phyloP scores from a whole-genome alignment of 2,888 invertebrate species.

The Agrotis segetum region DNA sequence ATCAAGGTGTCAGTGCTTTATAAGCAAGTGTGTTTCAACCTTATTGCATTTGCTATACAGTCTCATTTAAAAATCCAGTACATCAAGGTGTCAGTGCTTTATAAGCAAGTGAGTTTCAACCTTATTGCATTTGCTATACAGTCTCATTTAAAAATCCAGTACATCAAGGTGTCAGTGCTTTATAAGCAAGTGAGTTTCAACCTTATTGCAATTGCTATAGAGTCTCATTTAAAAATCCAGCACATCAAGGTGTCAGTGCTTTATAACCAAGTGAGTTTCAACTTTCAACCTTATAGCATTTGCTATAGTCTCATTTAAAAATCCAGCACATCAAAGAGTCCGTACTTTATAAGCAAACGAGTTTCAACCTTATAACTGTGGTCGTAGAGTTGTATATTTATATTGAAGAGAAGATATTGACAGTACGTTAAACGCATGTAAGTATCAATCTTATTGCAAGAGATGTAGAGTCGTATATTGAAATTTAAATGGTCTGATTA shows the following conservation, averaged over 20 bases:
- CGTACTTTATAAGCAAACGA: constrained; percentile 96
- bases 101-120: constrained; percentile 97
- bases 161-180: neutral
- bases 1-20: neutral
- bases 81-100: no score
- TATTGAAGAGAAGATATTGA: no score
- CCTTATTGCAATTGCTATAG: neutral
- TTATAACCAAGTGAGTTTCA: no score
- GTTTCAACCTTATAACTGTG: constrained; percentile 81
- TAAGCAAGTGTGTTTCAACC: constrained; percentile 96
- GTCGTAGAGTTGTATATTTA: neutral
- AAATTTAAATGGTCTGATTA: no score
- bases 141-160: neutral
- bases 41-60: constrained; percentile 7
- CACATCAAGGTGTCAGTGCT: neutral
- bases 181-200: constrained; percentile 19
- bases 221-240: neutral
- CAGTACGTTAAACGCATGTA: no score
- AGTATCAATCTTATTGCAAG: no score
- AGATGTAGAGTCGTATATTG: no score
- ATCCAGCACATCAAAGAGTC: no score
- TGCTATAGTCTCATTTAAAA: no score
- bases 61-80: neutral
- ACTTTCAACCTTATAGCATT: no score
- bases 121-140: constrained; percentile 3